These are phyloP conservation scores for Ochropacha duplaris DNA, from an alignment of 2,888 invertebrate species.

Conservation along the genomic window DNA sequence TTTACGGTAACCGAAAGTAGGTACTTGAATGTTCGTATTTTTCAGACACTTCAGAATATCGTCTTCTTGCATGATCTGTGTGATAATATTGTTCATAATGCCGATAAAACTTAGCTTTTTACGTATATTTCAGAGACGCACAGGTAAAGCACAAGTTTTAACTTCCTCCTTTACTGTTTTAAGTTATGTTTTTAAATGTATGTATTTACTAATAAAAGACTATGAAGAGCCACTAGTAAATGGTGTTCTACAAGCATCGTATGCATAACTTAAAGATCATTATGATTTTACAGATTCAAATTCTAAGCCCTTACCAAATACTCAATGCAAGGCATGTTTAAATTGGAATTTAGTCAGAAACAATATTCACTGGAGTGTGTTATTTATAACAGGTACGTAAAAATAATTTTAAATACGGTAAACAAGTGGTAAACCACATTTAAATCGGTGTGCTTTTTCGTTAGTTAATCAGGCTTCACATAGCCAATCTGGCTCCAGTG, in stretches of 20 bases:
- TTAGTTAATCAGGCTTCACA: too few species aligned
- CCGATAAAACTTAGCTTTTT: conserved; percentile 51
- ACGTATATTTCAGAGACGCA: conserved; percentile 43
- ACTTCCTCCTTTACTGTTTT: too few species aligned
- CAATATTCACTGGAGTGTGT: conserved; percentile 58
- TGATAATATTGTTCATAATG: conserved; percentile 46
- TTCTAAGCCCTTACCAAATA: conserved; percentile 31
- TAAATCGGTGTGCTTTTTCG: too few species aligned
- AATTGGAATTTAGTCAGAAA: conserved; percentile 49
- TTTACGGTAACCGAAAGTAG: not conserved
- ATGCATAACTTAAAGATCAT: too few species aligned
- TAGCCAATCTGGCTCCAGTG: too few species aligned
- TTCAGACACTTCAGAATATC: conserved; percentile 47
- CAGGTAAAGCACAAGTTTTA: conserved; percentile 31
- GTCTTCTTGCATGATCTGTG: conserved; percentile 48
- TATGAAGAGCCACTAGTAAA: too few species aligned
- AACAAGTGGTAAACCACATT: too few species aligned
- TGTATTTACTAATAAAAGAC: too few species aligned
- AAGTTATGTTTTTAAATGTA: too few species aligned
- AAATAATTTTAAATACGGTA: not conserved
- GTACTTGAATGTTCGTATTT: not conserved
- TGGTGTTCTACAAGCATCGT: too few species aligned
- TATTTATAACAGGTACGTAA: conserved; percentile 51
- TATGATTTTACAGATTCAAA: conserved; percentile 22
- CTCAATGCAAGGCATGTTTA: conserved; percentile 47